Evolutionary conservation across 2,888 invertebrate species (phyloP), one percentile per base, ranked within the genome.

Genomic region (Machimus rusticus): DNA sequence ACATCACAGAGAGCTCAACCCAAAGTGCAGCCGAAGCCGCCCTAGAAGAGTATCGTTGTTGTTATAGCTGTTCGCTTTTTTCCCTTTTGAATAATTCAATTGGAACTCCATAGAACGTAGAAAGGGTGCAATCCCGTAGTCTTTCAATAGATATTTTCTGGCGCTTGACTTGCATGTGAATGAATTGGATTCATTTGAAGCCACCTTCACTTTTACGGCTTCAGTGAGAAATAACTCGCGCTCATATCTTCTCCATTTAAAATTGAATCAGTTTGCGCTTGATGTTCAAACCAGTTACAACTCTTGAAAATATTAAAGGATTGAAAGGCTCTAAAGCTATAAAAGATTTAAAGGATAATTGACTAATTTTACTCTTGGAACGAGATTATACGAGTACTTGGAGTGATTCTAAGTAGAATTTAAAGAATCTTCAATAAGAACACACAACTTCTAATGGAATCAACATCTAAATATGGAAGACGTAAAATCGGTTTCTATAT

Each of bases 211-310:
- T 87, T 85, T 19, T 84, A 85, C 28, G 74, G 57, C 55, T 81
- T 86, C 88, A 14, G 31, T 88, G 74, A 19, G 19, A 86, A 76
- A 51, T 51, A 86, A 74, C 78, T 34, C 81, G 43, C 14, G 43
- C 74, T 28, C 82, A 82, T 23, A 57, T 82, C 81, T 79, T 79
- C 51, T 31, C 87, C 51, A 51, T 85, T 74, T 79, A 31, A 78
- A 74, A 77, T 77, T 43, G 77, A 87, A 85, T 87, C 87, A 88
- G 88, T 88, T 88, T 86, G 88, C 81, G 87, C 76, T 88, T 87
- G 88, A 79, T 87, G 74, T 86, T 86, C 88, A 87, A 88, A 88
- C 82, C 39, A 82, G 57, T 82, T 46, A 57, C 82, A 37, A 9
- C 66, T 82, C 34, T 82, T 46, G 78, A 39, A 43, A 76, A 34